A percentile compares a stretch with the other conserved stretches of the same genome.
Evolutionary conservation across 2,888 invertebrate species (phyloP).

Genomic region (Schrankia costaestrigalis): DNA sequence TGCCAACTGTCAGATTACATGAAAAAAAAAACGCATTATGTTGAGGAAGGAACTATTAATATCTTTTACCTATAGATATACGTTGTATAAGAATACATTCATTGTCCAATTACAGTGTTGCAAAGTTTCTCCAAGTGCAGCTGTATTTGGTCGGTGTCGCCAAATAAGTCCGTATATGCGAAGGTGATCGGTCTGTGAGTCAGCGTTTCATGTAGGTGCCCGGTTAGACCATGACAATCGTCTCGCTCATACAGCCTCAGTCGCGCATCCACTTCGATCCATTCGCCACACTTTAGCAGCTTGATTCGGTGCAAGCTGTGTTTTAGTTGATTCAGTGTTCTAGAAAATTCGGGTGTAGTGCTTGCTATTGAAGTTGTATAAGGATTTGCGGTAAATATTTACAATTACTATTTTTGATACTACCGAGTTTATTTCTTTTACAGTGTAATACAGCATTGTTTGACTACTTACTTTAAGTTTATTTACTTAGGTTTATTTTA

Average conservation of each 20-base stretch:
- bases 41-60: too few relatives aligned
- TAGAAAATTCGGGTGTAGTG: slow-evolving; percentile 40
- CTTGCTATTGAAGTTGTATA: slow-evolving; percentile 21
- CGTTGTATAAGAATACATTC: slow-evolving; percentile 5
- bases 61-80: too few relatives aligned
- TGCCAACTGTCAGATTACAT: too few relatives aligned
- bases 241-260: slow-evolving; percentile 43
- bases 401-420: slow-evolving; percentile 2
- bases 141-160: slow-evolving; percentile 66
- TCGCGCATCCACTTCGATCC: slow-evolving; percentile 54
- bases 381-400: slow-evolving; percentile 33
- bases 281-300: slow-evolving; percentile 42
- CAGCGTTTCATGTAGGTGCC: slow-evolving; percentile 61
- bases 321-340: slow-evolving; percentile 39
- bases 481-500: too few relatives aligned
- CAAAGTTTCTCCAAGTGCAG: slow-evolving; percentile 41
- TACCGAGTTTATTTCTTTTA: too few relatives aligned
- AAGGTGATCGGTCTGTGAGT: slow-evolving; percentile 73
- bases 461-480: too few relatives aligned
- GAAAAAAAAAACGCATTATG: too few relatives aligned
- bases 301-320: slow-evolving; percentile 44
- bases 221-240: slow-evolving; percentile 46
- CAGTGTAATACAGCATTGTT: too few relatives aligned
- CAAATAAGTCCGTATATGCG: slow-evolving; percentile 75
- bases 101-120: slow-evolving; percentile 23